phyloP scores from a whole-genome alignment of 2,888 invertebrate genomes.

The Spodoptera littoralis region DNA sequence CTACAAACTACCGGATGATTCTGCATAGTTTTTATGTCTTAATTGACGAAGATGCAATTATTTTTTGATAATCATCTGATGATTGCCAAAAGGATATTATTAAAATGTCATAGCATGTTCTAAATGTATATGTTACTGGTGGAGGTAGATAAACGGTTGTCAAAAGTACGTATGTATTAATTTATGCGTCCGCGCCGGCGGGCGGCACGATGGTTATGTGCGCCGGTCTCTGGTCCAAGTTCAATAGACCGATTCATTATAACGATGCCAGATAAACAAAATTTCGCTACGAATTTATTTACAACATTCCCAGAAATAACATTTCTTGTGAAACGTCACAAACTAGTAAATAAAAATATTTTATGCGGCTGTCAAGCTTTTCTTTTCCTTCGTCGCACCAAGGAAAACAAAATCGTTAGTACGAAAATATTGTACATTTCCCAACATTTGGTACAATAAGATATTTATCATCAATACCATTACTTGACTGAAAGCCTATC shows the following conservation, averaged over 20 bases:
- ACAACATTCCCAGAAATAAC: conserved; percentile 21
- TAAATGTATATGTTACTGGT: conserved; percentile 14
- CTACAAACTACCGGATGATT: conserved; percentile 17
- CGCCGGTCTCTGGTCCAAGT: conserved; percentile 63
- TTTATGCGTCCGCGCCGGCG: conserved; percentile 57
- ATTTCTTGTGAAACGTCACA: conserved; percentile 16
- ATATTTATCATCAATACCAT: conserved; percentile 25
- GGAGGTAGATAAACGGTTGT: conserved; percentile 28
- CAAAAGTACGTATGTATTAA: conserved; percentile 55
- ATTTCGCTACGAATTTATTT: conserved; percentile 27
- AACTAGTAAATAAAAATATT: conserved; percentile 8
- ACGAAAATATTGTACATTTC: not conserved
- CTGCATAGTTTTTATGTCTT: conserved; percentile 11
- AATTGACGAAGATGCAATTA: conserved; percentile 17
- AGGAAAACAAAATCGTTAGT: not conserved
- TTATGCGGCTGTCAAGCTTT: not conserved
- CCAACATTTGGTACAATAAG: conserved; percentile 1
- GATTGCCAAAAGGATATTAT: conserved; percentile 17
- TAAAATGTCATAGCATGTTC: conserved; percentile 11
- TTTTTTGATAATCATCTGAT: conserved; percentile 3
- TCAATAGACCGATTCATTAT: conserved; percentile 80
- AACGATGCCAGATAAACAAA: conserved; percentile 50
- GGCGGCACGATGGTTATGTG: conserved; percentile 58
- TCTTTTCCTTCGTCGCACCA: not conserved
- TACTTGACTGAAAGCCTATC: conserved; percentile 20